These are phyloP conservation scores for Rhinogobio ventralis DNA, from an alignment of 2,797 vertebrate genomes.

Conservation along the genomic window DNA sequence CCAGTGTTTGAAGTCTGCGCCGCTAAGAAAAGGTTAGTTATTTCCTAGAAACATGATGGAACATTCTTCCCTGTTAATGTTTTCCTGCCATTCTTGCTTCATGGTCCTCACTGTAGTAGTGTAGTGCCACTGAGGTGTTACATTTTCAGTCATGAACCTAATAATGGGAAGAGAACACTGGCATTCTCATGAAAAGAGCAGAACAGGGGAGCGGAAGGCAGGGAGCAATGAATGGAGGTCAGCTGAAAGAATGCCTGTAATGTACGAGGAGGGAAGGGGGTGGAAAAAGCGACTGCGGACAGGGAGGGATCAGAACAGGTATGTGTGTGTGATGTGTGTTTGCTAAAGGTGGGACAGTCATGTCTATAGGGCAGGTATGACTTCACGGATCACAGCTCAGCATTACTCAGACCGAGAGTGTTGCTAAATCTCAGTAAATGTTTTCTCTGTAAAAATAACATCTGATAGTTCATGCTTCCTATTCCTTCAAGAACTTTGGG, in stretches of 20 bases:
- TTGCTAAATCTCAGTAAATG: conserved; percentile 4
- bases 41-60: background rate
- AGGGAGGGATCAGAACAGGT: conserved; percentile 64
- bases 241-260: conserved; percentile 76
- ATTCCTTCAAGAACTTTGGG: background rate
- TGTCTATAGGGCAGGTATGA: conserved; percentile 32
- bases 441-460: background rate
- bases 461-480: background rate
- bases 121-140: conserved; percentile 61
- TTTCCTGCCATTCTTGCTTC: conserved; percentile 5
- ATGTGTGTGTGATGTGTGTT: conserved; percentile 62
- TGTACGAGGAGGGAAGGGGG: conserved; percentile 63
- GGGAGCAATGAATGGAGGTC: conserved; percentile 73
- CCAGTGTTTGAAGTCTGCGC: background rate
- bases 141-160: conserved; percentile 65
- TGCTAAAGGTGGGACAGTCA: conserved; percentile 50
- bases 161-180: conserved; percentile 69
- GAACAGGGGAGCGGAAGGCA: conserved; percentile 47
- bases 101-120: conserved; percentile 17
- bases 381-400: conserved; percentile 24
- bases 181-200: conserved; percentile 72
- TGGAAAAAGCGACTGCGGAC: conserved; percentile 31
- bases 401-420: conserved; percentile 22
- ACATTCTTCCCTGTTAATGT: conserved; percentile 34
- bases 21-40: background rate